Conservation (phyloP, 2,888 invertebrate genomes). For the Sarcophaga carnaria region DNA sequence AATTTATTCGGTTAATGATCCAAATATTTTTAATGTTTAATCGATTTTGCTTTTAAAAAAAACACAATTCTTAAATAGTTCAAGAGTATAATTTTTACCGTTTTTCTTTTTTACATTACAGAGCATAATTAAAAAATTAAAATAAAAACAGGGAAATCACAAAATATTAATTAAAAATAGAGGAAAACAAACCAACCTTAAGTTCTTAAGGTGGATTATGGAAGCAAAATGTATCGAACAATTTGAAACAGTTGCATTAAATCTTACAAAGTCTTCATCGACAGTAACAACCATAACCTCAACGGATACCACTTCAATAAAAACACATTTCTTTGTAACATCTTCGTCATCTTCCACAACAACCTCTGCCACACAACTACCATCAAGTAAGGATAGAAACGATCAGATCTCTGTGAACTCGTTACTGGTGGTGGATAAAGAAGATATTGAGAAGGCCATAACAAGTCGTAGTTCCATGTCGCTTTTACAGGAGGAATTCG, state of each 20-base stretch:
- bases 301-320: conserved; percentile 52
- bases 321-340: conserved; percentile 57
- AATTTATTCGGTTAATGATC: too few relatives aligned
- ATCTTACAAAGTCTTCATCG: conserved; percentile 68
- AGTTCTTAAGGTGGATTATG: conserved; percentile 76
- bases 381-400: conserved; percentile 14
- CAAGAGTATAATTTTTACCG: too few relatives aligned
- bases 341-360: conserved; percentile 58
- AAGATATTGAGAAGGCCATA: conserved; percentile 54
- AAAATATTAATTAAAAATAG: background rate
- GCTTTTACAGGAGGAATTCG: conserved; percentile 74
- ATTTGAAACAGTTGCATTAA: conserved; percentile 72
- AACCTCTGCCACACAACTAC: conserved; percentile 36
- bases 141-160: too few relatives aligned
- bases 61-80: too few relatives aligned
- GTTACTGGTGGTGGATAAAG: conserved; percentile 50
- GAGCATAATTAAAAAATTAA: too few relatives aligned
- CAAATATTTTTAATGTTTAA: too few relatives aligned
- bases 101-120: too few relatives aligned
- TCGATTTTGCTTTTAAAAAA: too few relatives aligned
- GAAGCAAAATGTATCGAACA: conserved; percentile 79
- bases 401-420: conserved; percentile 56
- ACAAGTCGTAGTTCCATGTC: conserved; percentile 76
- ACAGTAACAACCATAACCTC: conserved; percentile 53
- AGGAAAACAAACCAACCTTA: conserved; percentile 41